Evolutionary conservation across 2,888 invertebrate species (phyloP).

Genomic region (Ochropleura plecta): DNA sequence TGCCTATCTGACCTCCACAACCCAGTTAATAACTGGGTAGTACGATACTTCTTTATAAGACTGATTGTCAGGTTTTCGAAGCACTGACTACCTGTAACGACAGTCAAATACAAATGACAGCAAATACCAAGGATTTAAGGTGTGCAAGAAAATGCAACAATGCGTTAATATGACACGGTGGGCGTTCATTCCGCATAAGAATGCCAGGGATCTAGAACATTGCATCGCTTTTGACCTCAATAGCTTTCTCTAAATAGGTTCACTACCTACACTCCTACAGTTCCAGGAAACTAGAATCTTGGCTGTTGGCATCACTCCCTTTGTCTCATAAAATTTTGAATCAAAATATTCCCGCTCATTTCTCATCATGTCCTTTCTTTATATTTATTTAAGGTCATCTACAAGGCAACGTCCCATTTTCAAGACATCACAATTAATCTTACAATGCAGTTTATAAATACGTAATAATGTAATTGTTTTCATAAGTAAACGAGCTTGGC

Average conservation of each 20-base stretch:
- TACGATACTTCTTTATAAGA: too few relatives aligned
- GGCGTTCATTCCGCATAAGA: not conserved
- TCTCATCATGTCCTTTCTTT: constrained; percentile 55
- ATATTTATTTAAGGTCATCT: constrained; percentile 58
- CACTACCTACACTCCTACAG: constrained; percentile 3
- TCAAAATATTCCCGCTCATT: constrained; percentile 44
- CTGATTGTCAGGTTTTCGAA: too few relatives aligned
- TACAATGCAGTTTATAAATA: constrained; percentile 54
- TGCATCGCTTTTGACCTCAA: constrained; percentile 32
- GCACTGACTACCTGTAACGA: too few relatives aligned
- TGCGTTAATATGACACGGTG: not conserved
- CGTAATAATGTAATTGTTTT: constrained; percentile 56
- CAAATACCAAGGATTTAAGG: too few relatives aligned
- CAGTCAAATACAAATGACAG: too few relatives aligned
- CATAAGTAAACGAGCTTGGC: constrained; percentile 46
- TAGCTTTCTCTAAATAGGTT: constrained; percentile 45
- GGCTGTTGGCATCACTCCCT: constrained; percentile 41
- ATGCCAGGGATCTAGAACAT: constrained; percentile 7
- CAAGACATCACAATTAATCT: constrained; percentile 53
- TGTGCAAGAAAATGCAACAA: not conserved
- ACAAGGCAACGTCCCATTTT: constrained; percentile 62
- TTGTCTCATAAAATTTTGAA: constrained; percentile 37
- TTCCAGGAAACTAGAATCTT: constrained; percentile 33
- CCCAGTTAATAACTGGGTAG: too few relatives aligned
- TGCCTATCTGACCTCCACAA: too few relatives aligned